Percentiles rank a stretch among this genome's conserved stretches.
Conservation (phyloP, 1,140 invertebrate species). For the Rhopalosiphum maidis region DNA sequence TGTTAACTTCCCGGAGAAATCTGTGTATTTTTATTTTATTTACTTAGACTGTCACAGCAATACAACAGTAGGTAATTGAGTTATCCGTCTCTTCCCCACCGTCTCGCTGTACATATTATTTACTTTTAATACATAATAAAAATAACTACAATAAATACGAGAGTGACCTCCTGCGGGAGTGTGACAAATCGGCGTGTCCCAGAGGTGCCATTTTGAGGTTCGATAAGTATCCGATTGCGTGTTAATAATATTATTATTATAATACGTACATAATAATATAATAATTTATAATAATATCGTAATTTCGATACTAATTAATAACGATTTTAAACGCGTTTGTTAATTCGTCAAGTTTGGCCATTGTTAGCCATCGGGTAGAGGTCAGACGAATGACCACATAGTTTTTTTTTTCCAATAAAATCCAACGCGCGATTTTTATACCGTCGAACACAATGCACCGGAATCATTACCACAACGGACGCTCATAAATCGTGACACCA, state of each 20-base stretch:
- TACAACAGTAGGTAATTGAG: neutral
- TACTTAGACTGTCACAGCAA: neutral
- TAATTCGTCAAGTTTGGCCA: neutral
- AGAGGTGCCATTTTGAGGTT: neutral
- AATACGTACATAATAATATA: neutral
- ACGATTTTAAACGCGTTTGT: neutral
- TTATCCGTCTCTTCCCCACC: neutral
- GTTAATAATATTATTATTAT: neutral
- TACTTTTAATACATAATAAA: neutral
- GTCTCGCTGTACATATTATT: neutral
- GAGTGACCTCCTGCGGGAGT: neutral
- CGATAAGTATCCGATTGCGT: neutral
- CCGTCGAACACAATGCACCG: neutral
- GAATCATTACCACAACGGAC: neutral
- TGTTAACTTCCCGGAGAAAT: neutral
- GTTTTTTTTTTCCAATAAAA: neutral
- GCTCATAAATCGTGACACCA: neutral
- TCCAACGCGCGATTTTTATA: neutral
- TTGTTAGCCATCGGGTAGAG: neutral
- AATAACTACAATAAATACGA: neutral
- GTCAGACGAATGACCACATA: neutral
- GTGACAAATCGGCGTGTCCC: neutral
- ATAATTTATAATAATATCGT: conserved; percentile 10
- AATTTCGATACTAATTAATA: neutral
- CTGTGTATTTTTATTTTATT: neutral